These are phyloP conservation scores for Myrmecophaga tridactyla DNA, from an alignment of 2,113 vertebrate species.

Conservation along the genomic window DNA sequence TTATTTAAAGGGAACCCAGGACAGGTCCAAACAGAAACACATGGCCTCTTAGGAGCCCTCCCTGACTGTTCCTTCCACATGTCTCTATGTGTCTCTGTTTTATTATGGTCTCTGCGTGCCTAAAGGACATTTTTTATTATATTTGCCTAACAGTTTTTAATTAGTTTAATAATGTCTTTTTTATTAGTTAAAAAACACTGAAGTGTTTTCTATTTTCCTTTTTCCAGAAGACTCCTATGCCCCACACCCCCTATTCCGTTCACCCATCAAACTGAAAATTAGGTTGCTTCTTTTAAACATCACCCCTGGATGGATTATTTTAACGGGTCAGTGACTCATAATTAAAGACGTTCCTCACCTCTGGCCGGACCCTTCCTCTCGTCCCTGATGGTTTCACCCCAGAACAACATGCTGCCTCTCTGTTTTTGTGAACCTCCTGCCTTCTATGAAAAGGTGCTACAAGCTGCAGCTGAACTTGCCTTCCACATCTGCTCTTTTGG, in stretches of 20 bases:
- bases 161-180: not conserved
- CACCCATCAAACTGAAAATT: not conserved
- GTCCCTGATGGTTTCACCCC: not conserved
- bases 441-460: not conserved
- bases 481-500: not conserved
- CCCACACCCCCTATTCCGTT: not conserved
- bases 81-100: not conserved
- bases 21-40: not conserved
- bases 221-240: not conserved
- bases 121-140: not conserved
- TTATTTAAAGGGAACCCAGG: not conserved
- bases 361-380: not conserved
- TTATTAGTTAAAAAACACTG: not conserved
- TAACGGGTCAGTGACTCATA: not conserved
- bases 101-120: not conserved
- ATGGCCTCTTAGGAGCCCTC: not conserved
- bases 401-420: not conserved
- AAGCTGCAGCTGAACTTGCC: accelerated
- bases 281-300: not conserved
- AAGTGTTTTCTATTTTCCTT: not conserved
- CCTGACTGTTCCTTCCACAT: accelerated
- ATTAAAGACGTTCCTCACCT: not conserved
- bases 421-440: accelerated
- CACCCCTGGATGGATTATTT: not conserved
- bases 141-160: not conserved